phyloP scores from a whole-genome alignment of 2,113 vertebrate genomes.

The Tympanuchus pallidicinctus region DNA sequence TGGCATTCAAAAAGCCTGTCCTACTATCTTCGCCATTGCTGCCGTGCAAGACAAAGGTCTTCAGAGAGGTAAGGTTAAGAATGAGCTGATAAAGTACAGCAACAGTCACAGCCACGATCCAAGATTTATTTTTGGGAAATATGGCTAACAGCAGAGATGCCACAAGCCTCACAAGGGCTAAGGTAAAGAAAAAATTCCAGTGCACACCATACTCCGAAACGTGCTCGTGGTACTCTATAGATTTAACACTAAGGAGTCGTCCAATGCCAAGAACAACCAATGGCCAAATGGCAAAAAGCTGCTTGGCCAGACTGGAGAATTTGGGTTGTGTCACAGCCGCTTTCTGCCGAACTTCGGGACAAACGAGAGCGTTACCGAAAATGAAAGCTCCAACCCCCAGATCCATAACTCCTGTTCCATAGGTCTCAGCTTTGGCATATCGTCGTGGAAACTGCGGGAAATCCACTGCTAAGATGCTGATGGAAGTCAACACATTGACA shows the following conservation, averaged over 20 bases:
- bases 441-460: conserved; percentile 91
- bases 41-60: conserved; percentile 84
- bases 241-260: conserved; percentile 86
- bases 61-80: conserved; percentile 85
- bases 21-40: conserved; percentile 78
- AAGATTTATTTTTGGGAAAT: conserved; percentile 79
- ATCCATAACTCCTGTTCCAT: conserved; percentile 96
- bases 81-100: conserved; percentile 82
- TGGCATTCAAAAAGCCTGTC: conserved; percentile 87
- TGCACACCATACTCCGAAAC: conserved; percentile 93
- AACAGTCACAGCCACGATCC: conserved; percentile 81
- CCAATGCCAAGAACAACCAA: conserved; percentile 85
- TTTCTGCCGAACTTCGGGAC: conserved; percentile 86
- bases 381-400: conserved; percentile 91
- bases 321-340: conserved; percentile 12
- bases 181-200: conserved; percentile 98
- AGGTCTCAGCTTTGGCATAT: conserved; percentile 93
- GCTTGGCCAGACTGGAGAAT: conserved; percentile 75
- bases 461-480: conserved; percentile 95
- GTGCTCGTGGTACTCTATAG: conserved; percentile 90
- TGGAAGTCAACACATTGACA: conserved; percentile 86
- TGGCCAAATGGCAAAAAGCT: conserved; percentile 86
- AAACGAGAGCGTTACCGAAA: conserved; percentile 90
- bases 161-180: conserved; percentile 85
- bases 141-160: conserved; percentile 84